Evolutionary conservation across 2,113 vertebrate genomes (phyloP).

Genomic region (Sisor rabdophorus): DNA sequence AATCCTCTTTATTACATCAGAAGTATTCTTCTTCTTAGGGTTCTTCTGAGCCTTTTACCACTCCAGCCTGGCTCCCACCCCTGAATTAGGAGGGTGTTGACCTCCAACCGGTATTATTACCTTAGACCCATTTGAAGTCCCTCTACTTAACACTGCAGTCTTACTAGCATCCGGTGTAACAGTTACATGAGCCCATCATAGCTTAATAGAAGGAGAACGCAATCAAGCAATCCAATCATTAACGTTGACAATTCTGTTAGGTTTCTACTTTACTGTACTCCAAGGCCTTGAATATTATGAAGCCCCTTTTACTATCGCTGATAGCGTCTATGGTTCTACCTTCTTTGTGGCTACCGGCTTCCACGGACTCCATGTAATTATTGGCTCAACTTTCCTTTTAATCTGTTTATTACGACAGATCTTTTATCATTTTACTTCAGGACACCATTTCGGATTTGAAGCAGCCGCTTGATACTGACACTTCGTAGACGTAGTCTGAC

Average conservation of each 20-base stretch:
- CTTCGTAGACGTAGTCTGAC: slow-evolving; percentile 50
- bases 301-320: slow-evolving; percentile 39
- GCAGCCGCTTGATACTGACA: slow-evolving; percentile 51
- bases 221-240: slow-evolving; percentile 33
- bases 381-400: slow-evolving; percentile 4
- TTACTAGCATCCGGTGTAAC: slow-evolving; percentile 8
- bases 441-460: slow-evolving; percentile 53
- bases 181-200: slow-evolving; percentile 42
- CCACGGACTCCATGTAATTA: slow-evolving; percentile 9
- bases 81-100: slow-evolving; percentile 42
- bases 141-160: slow-evolving; percentile 23
- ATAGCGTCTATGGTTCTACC: neutral
- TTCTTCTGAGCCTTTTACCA: slow-evolving; percentile 53
- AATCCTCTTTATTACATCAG: slow-evolving; percentile 53
- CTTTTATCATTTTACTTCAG: slow-evolving; percentile 36
- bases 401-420: neutral
- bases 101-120: neutral
- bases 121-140: slow-evolving; percentile 24
- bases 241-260: fast-evolving
- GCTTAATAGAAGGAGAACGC: slow-evolving; percentile 23
- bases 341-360: slow-evolving; percentile 53
- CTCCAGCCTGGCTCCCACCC: slow-evolving; percentile 40
- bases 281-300: slow-evolving; percentile 51
- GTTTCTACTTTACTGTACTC: slow-evolving; percentile 15
- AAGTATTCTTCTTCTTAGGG: slow-evolving; percentile 46